A percentile compares a stretch with the other conserved stretches of the same genome.
Conservation (phyloP, 2,797 vertebrate species). For the Phrynocephalus vlangalii region DNA sequence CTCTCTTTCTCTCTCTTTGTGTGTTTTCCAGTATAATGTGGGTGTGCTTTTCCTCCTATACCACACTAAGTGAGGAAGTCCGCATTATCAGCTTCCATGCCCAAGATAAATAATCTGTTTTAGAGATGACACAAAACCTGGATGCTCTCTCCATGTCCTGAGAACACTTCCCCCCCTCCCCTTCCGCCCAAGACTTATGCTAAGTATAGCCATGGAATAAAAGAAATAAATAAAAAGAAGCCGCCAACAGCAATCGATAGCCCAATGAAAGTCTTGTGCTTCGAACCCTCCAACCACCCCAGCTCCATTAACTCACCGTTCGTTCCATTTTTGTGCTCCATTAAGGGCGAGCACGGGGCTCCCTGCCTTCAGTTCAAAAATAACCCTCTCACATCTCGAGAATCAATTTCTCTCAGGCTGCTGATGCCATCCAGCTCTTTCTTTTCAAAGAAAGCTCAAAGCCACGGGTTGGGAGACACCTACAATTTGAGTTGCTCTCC, state of each 20-base stretch:
- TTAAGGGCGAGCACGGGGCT: conserved; percentile 54
- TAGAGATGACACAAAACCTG: no score
- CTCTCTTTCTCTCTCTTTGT: no score
- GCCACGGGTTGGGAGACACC: conserved; percentile 58
- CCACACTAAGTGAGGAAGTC: no score
- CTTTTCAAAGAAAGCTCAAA: conserved; percentile 43
- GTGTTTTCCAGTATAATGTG: no score
- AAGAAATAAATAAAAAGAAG: background rate
- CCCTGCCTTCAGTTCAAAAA: conserved; percentile 67
- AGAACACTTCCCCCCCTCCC: background rate
- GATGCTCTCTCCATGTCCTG: background rate
- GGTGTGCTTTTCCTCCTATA: no score
- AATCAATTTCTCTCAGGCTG: conserved; percentile 67
- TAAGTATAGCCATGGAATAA: conserved; percentile 34
- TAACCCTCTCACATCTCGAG: conserved; percentile 63
- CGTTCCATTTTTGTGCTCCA: conserved; percentile 66
- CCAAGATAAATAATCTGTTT: background rate
- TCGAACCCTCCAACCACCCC: conserved; percentile 53
- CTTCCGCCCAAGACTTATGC: conserved; percentile 51
- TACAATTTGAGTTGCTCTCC: background rate
- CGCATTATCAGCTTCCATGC: no score
- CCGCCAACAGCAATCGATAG: conserved; percentile 59
- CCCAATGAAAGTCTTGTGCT: conserved; percentile 59
- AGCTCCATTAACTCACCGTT: conserved; percentile 60
- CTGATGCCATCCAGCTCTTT: conserved; percentile 35